phyloP scores from a whole-genome alignment of 2,888 invertebrate genomes.

The Troides aeacus region DNA sequence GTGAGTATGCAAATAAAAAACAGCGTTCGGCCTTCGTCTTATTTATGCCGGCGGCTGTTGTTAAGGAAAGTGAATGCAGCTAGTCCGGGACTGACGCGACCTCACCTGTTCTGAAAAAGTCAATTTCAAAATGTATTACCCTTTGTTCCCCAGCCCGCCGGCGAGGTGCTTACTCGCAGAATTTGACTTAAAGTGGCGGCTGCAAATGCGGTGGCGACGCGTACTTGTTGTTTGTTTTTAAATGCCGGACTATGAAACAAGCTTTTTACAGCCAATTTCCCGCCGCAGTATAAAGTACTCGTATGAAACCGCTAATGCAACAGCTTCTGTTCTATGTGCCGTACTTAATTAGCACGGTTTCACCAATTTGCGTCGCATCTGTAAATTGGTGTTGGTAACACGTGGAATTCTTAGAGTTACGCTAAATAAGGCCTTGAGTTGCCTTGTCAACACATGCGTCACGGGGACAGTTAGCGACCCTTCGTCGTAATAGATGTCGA shows the following conservation, averaged over 20 bases:
- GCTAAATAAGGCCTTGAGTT: slow-evolving; percentile 57
- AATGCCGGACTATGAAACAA: slow-evolving; percentile 24
- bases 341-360: slow-evolving; percentile 54
- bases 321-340: slow-evolving; percentile 28
- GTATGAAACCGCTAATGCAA: slow-evolving; percentile 6
- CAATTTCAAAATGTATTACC: slow-evolving; percentile 68
- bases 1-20: slow-evolving; percentile 65
- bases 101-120: slow-evolving; percentile 69
- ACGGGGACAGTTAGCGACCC: slow-evolving; percentile 65
- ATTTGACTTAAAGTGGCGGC: slow-evolving; percentile 53
- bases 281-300: slow-evolving; percentile 37
- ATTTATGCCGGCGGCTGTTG: slow-evolving; percentile 54
- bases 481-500: slow-evolving; percentile 55
- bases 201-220: slow-evolving; percentile 50
- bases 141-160: slow-evolving; percentile 65
- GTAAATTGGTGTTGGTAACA: slow-evolving; percentile 53
- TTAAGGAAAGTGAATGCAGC: slow-evolving; percentile 62
- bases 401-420: slow-evolving; percentile 58
- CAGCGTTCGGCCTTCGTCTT: slow-evolving; percentile 54
- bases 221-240: slow-evolving; percentile 40
- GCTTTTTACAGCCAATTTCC: slow-evolving; percentile 44
- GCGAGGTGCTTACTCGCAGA: slow-evolving; percentile 51
- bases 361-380: slow-evolving; percentile 64
- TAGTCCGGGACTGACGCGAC: slow-evolving; percentile 55
- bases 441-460: slow-evolving; percentile 53